Conservation (phyloP, 2,113 vertebrate genomes). For the Phrynosoma platyrhinos region DNA sequence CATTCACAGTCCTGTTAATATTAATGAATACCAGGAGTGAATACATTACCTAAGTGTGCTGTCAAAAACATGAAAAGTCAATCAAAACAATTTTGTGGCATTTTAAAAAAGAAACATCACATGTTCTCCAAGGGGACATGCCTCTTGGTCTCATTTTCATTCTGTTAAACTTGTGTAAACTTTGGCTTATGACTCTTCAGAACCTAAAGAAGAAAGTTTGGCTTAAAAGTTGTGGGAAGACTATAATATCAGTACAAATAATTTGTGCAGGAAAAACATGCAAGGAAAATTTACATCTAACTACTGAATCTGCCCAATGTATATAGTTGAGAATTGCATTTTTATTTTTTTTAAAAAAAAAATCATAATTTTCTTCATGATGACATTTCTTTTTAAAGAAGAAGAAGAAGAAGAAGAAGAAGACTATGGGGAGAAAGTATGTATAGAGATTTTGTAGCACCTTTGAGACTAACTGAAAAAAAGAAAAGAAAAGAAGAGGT, state of each 20-base stretch:
- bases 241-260: neutral
- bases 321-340: no score
- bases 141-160: neutral
- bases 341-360: no score
- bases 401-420: no score
- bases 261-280: neutral
- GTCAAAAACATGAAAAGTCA: slow-evolving; percentile 37
- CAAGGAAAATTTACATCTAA: slow-evolving; percentile 5
- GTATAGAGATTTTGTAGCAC: no score
- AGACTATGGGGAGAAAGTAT: no score
- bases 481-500: no score
- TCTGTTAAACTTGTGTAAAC: neutral
- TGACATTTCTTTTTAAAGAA: no score
- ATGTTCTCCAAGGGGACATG: neutral
- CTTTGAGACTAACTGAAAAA: no score
- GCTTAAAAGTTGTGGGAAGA: neutral
- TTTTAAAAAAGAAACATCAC: slow-evolving; percentile 35
- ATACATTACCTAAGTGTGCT: slow-evolving; percentile 16
- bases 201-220: neutral
- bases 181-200: neutral
- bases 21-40: slow-evolving; percentile 24
- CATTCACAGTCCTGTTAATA: slow-evolving; percentile 3
- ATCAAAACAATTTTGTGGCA: neutral
- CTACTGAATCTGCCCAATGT: no score
- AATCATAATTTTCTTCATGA: no score